Conservation (phyloP, 2,797 vertebrate genomes). For the Semotilus atromaculatus region DNA sequence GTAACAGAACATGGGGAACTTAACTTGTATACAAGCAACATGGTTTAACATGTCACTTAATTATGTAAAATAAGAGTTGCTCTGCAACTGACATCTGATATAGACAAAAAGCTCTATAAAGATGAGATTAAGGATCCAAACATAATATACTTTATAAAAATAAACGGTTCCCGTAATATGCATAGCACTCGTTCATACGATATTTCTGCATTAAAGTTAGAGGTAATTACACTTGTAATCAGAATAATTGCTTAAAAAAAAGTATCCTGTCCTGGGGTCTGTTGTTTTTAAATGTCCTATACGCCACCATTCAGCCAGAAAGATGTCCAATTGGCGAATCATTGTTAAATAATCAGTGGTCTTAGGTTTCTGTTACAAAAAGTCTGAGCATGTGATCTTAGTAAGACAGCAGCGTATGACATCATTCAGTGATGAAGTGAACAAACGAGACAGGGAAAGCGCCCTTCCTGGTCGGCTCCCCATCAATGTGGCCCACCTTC, state of each 20-base stretch:
- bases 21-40: not conserved
- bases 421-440: constrained; percentile 92
- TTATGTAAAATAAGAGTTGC: constrained; percentile 43
- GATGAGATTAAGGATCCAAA: constrained; percentile 21
- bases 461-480: constrained; percentile 85
- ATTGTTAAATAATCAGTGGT: not conserved
- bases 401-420: not conserved
- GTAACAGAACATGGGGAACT: constrained; percentile 30
- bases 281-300: not conserved
- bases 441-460: constrained; percentile 93
- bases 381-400: not conserved
- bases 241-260: not conserved
- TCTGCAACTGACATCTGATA: constrained; percentile 45
- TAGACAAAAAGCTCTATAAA: constrained; percentile 35
- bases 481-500: constrained; percentile 91
- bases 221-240: constrained; percentile 41
- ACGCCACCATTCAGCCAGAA: not conserved
- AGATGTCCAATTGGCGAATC: not conserved
- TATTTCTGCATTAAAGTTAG: constrained; percentile 13
- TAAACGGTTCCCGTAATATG: not conserved
- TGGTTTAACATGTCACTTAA: constrained; percentile 10
- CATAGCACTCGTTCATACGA: not conserved
- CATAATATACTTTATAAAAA: constrained; percentile 8
- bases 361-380: not conserved
- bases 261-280: not conserved